Percentiles rank a stretch among this genome's conserved stretches.
Evolutionary conservation across 2,113 vertebrate genomes (phyloP).

Genomic region (Pelmatolapia mariae): DNA sequence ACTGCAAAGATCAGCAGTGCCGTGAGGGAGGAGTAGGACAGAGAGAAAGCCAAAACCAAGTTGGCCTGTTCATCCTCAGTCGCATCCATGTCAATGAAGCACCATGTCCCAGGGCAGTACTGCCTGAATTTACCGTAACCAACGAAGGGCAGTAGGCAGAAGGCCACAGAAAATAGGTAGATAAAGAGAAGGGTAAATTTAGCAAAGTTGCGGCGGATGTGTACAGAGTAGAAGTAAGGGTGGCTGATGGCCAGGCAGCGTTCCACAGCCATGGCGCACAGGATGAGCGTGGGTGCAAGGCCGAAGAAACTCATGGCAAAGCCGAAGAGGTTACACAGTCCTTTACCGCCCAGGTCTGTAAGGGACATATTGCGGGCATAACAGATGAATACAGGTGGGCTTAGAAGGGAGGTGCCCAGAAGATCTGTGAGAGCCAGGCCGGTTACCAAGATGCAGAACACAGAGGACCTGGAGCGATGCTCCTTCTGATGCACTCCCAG

Average conservation of each 20-base stretch:
- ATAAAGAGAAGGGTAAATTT: slow-evolving; percentile 69
- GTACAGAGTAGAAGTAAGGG: slow-evolving; percentile 82
- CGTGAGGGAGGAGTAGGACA: slow-evolving; percentile 79
- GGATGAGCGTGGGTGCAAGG: slow-evolving; percentile 81
- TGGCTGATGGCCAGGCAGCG: slow-evolving; percentile 88
- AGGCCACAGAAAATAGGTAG: slow-evolving; percentile 74
- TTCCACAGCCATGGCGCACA: slow-evolving; percentile 86
- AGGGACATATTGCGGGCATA: slow-evolving; percentile 75
- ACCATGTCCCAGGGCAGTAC: slow-evolving; percentile 89
- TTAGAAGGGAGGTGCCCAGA: slow-evolving; percentile 84
- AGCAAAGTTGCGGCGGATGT: slow-evolving; percentile 70
- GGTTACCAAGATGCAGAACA: slow-evolving; percentile 85
- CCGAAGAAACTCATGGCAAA: slow-evolving; percentile 86
- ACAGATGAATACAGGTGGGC: slow-evolving; percentile 82
- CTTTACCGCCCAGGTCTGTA: slow-evolving; percentile 47
- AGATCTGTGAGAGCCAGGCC: slow-evolving; percentile 84
- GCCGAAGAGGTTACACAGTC: slow-evolving; percentile 78
- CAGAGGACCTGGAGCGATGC: slow-evolving; percentile 71
- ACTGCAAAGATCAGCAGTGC: slow-evolving; percentile 78
- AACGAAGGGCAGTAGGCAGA: slow-evolving; percentile 77
- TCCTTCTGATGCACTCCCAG: slow-evolving; percentile 75
- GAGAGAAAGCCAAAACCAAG: slow-evolving; percentile 75
- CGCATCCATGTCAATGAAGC: slow-evolving; percentile 82
- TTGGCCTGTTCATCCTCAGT: background rate
- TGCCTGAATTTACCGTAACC: slow-evolving; percentile 81